Evolutionary conservation across 1,140 invertebrate species (phyloP), one percentile per base, ranked within the genome.

Genomic region (Drosophila nasuta): DNA sequence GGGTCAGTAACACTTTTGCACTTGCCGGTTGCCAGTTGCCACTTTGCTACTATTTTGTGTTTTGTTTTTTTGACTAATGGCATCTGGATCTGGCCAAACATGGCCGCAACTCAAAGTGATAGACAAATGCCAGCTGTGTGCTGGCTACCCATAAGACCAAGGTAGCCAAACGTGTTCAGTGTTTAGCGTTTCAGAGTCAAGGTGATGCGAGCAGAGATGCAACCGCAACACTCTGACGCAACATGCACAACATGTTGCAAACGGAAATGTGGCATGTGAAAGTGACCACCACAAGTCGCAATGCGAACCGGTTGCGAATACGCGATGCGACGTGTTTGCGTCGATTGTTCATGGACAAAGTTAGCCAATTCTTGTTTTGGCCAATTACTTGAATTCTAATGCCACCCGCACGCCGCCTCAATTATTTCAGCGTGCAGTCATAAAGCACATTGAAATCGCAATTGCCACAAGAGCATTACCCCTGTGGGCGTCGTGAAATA

Each of bases 201-300:
- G 82, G 83, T 87, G 80, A 87, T 74, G 64, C 67, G 46, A 80
- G 46, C 20, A 25, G 67, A 80, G 71, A 56, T 88, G 80, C 80
- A 82, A 88, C 75, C 33, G 62, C 72, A 73, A 51, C 66, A 30
- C 51, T 63, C 75, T 88, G 79, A 80, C 70, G 80, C 83, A 86
- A 86, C 60, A 58, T 57, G 46, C 35, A 20, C 65, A 66, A 49
- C 62, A 46, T 17, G 45, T 76, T 72, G 73, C 73, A 56, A 83
- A 60, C 83, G 83, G 83, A 87, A 88, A 83, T 83, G 80, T 72
- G 67, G 69, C 51, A 75, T 89, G 83, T 88, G 83, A 88, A 89
- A 89, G 83, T 87, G 45, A 56, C 68, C 57, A 46, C 67, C 73
- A 66, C 20, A 25, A 25, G 35, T 30, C 30, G 41, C 49, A 49